Evolutionary conservation across 2,113 vertebrate species (phyloP).

Genomic region (human): DNA sequence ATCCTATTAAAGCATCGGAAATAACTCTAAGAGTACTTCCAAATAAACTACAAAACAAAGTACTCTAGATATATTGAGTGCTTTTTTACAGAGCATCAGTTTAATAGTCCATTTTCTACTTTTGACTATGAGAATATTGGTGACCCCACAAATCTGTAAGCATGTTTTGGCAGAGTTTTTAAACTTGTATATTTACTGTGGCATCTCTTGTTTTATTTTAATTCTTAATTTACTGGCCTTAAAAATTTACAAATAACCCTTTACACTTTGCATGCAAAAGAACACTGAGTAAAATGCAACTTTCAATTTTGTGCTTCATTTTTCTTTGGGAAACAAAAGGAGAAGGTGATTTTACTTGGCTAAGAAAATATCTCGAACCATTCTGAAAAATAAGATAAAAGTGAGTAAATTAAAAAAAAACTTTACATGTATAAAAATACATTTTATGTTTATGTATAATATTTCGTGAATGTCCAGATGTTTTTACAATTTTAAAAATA

Average conservation of each 20-base stretch:
- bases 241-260: not conserved
- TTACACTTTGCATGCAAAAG: not conserved
- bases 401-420: not conserved
- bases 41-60: constrained; percentile 55
- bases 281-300: not conserved
- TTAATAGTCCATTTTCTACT: constrained; percentile 48
- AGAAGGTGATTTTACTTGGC: not conserved
- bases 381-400: not conserved
- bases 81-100: constrained; percentile 12
- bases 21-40: constrained; percentile 47
- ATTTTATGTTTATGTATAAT: not conserved
- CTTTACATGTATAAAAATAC: not conserved
- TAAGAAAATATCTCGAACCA: not conserved
- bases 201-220: not conserved
- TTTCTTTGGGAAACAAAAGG: not conserved
- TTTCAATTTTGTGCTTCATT: not conserved
- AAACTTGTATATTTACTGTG: not conserved
- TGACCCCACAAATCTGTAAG: not conserved
- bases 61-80: not conserved
- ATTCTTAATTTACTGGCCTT: not conserved
- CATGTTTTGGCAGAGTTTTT: not conserved
- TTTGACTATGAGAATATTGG: not conserved
- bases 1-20: constrained; percentile 40
- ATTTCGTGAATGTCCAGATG: not conserved
- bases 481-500: not conserved